Evolutionary conservation across 2,888 invertebrate species (phyloP).

Genomic region (Melolontha melolontha): DNA sequence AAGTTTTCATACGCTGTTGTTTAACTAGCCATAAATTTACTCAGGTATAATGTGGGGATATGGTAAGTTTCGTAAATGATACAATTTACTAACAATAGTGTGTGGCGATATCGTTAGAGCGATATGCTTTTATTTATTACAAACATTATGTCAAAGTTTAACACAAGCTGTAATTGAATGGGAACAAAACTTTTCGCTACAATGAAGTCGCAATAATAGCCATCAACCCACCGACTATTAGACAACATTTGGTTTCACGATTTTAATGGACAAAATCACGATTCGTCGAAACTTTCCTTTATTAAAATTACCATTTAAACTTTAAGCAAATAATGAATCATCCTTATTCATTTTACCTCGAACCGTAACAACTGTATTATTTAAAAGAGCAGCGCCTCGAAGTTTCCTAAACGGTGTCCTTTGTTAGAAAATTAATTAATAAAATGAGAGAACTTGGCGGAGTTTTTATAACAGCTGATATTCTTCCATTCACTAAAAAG

Average conservation of each 20-base stretch:
- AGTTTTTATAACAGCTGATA: conserved; percentile 20
- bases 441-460: conserved; percentile 1
- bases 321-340: conserved; percentile 31
- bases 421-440: conserved; percentile 28
- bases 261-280: conserved; percentile 25
- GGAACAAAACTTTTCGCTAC: conserved; percentile 7
- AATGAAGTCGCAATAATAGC: conserved; percentile 15
- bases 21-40: not conserved
- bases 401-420: conserved; percentile 21
- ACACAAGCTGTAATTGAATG: not conserved
- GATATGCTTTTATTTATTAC: conserved; percentile 12
- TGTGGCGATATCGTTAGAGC: conserved; percentile 6
- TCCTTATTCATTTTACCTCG: conserved; percentile 7
- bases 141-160: conserved; percentile 21
- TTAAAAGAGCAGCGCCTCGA: conserved; percentile 4
- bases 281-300: conserved; percentile 5
- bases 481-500: not conserved
- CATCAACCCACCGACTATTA: conserved; percentile 7
- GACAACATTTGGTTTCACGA: conserved; percentile 14
- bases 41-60: not conserved
- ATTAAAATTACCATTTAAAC: conserved; percentile 27
- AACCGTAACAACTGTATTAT: conserved; percentile 16
- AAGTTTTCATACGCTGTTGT: not conserved
- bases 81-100: conserved; percentile 4
- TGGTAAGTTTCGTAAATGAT: not conserved